phyloP scores from a whole-genome alignment of 2,888 invertebrate genomes.

The Strigamia crassipes region DNA sequence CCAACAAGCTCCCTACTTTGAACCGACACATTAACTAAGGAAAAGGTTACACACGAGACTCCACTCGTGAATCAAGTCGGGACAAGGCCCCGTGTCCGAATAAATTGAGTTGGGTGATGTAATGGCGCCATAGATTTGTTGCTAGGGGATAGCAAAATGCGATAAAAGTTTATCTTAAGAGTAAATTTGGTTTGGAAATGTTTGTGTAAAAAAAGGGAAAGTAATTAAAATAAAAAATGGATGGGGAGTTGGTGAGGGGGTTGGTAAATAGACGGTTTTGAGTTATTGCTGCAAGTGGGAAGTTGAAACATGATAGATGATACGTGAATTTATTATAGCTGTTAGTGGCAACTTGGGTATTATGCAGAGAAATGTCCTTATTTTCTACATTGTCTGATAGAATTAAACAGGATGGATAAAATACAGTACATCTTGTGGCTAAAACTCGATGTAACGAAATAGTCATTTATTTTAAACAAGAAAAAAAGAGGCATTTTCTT shows the following conservation, averaged over 20 bases:
- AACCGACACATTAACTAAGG: slow-evolving; percentile 10
- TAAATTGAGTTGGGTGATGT: neutral
- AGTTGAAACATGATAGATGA: neutral
- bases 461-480: too few relatives aligned
- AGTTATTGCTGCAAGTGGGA: neutral
- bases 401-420: neutral
- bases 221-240: slow-evolving; percentile 4
- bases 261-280: neutral
- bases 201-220: neutral
- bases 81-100: slow-evolving; percentile 1
- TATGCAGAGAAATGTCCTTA: neutral
- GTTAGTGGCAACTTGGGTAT: neutral
- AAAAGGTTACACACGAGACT: slow-evolving; percentile 10
- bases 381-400: neutral
- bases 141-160: neutral
- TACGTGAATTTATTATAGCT: neutral
- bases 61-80: neutral
- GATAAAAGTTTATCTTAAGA: neutral
- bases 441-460: too few relatives aligned
- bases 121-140: neutral
- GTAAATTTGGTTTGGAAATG: slow-evolving; percentile 10
- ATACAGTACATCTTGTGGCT: neutral
- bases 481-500: too few relatives aligned
- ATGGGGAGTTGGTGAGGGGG: neutral
- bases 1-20: slow-evolving; percentile 10